phyloP scores from a whole-genome alignment of 2,113 vertebrate species.

The Oostethus manadensis region DNA sequence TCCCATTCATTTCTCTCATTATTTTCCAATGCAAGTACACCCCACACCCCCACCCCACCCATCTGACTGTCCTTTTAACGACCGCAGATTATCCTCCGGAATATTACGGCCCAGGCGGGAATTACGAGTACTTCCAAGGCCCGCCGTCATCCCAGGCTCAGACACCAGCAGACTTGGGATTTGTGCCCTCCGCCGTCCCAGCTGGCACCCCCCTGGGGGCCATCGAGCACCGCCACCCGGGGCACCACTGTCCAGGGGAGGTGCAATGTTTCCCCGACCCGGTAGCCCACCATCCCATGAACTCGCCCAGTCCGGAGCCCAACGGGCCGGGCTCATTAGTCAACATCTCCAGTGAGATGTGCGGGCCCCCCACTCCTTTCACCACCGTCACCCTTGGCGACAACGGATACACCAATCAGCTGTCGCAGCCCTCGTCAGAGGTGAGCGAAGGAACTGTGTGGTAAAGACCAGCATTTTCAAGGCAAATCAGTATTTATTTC shows the following conservation, averaged over 20 bases:
- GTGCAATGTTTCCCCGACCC: constrained; percentile 90
- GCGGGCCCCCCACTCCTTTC: constrained; percentile 86
- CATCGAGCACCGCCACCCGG: constrained; percentile 85
- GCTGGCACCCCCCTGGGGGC: constrained; percentile 86
- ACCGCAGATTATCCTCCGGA: constrained; percentile 89
- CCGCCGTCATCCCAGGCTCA: constrained; percentile 91
- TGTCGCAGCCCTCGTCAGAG: constrained; percentile 90
- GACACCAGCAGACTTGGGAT: constrained; percentile 91
- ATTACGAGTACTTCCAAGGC: constrained; percentile 96
- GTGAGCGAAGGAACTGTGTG: constrained; percentile 95
- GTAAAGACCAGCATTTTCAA: constrained; percentile 70
- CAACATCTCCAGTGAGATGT: constrained; percentile 90
- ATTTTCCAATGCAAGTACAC: neutral
- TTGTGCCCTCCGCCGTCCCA: constrained; percentile 87
- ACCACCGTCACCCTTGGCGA: constrained; percentile 86
- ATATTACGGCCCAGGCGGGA: constrained; percentile 89
- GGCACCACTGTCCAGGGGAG: constrained; percentile 86
- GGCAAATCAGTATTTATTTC: constrained; percentile 28
- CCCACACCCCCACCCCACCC: no score
- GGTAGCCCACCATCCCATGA: constrained; percentile 82
- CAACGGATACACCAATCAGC: constrained; percentile 87
- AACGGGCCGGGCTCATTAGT: constrained; percentile 85
- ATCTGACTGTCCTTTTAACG: constrained; percentile 1
- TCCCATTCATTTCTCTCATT: no score
- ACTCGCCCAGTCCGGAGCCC: constrained; percentile 95